Conservation (phyloP, 2,113 vertebrate species). For the Proteles cristata region DNA sequence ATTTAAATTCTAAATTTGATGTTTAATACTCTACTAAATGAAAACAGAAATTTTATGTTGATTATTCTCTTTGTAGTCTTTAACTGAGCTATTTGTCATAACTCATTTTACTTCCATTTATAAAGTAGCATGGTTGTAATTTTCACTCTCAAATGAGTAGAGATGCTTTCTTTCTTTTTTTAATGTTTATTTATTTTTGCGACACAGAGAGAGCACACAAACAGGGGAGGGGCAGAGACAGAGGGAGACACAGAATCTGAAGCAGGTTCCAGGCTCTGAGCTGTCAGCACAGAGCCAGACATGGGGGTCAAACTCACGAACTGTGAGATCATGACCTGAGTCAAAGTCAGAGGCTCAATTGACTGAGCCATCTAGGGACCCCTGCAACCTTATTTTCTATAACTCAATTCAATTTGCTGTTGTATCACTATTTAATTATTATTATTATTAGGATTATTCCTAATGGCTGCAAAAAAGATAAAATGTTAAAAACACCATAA, state of each 20-base stretch:
- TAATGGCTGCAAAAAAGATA: not conserved
- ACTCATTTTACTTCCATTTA: not conserved
- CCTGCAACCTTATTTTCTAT: not conserved
- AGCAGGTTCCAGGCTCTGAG: no score
- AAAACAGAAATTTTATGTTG: not conserved
- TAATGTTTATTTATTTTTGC: no score
- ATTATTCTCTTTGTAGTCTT: not conserved
- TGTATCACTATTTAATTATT: not conserved
- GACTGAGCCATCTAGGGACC: no score
- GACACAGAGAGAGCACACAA: no score
- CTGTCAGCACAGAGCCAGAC: no score
- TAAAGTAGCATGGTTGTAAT: not conserved
- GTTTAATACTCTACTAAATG: not conserved
- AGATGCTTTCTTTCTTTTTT: not conserved
- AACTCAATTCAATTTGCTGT: not conserved
- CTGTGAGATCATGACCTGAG: no score
- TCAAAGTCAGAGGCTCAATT: no score
- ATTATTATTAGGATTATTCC: not conserved
- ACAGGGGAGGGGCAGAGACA: no score
- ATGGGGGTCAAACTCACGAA: no score
- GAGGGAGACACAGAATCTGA: no score
- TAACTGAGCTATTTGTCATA: not conserved
- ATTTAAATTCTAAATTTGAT: not conserved
- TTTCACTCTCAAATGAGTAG: not conserved
- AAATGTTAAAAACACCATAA: not conserved